phyloP scores from a whole-genome alignment of 2,888 invertebrate species.

The Dromius quadrimaculatus region DNA sequence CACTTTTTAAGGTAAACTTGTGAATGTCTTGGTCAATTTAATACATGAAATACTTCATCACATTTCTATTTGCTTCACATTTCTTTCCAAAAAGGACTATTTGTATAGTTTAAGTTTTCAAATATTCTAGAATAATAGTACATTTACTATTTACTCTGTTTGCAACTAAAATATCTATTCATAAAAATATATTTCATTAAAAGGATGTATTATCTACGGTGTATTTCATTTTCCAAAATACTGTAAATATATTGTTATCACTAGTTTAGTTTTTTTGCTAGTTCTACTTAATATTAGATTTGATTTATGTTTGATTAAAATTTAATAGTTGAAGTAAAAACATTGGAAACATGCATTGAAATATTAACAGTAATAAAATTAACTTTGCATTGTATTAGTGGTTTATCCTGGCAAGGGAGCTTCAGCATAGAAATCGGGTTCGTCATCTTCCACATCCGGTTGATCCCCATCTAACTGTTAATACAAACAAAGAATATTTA shows the following conservation, averaged over 20 bases:
- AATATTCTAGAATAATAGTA: constrained; percentile 37
- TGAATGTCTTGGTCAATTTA: constrained; percentile 42
- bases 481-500: constrained; percentile 52
- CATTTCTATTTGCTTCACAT: constrained; percentile 33
- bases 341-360: constrained; percentile 16
- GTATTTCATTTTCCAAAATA: constrained; percentile 17
- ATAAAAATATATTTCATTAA: constrained; percentile 41
- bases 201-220: constrained; percentile 22
- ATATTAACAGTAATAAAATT: constrained; percentile 24
- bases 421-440: constrained; percentile 95
- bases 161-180: constrained; percentile 40
- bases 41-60: constrained; percentile 43
- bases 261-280: constrained; percentile 29
- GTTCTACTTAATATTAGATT: constrained; percentile 30
- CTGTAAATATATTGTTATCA: constrained; percentile 13
- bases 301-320: constrained; percentile 26
- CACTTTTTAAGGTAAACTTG: constrained; percentile 7
- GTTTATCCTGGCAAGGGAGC: constrained; percentile 84
- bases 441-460: constrained; percentile 85
- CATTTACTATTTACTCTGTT: constrained; percentile 20
- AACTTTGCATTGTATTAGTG: constrained; percentile 6
- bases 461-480: constrained; percentile 87
- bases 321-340: constrained; percentile 36
- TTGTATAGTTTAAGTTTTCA: constrained; percentile 35
- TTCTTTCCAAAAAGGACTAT: background rate